phyloP scores from a whole-genome alignment of 1,140 invertebrate genomes.

The Drosophila bipectinata region DNA sequence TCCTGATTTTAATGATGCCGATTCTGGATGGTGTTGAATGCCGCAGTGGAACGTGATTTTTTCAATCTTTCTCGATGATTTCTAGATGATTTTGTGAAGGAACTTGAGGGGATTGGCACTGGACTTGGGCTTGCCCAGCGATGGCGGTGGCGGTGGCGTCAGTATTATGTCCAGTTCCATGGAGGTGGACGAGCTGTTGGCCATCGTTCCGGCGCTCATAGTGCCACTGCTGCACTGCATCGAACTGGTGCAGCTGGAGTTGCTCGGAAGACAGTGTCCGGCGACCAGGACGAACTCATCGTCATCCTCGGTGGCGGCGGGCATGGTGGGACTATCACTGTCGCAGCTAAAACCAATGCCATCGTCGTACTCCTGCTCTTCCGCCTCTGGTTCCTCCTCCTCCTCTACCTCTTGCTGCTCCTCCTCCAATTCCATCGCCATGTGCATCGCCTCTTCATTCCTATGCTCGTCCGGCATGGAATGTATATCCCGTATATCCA shows the following conservation, averaged over 20 bases:
- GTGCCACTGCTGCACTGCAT: slow-evolving; percentile 58
- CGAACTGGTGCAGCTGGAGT: slow-evolving; percentile 59
- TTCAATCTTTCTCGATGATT: slow-evolving; percentile 47
- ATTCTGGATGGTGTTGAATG: not conserved
- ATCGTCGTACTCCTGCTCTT: slow-evolving; percentile 57
- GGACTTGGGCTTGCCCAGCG: slow-evolving; percentile 38
- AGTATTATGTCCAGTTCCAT: slow-evolving; percentile 59
- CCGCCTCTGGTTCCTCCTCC: slow-evolving; percentile 4
- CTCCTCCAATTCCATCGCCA: not conserved
- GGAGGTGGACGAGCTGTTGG: slow-evolving; percentile 44
- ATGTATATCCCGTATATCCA: slow-evolving; percentile 7
- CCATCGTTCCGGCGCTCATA: slow-evolving; percentile 3
- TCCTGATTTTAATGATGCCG: slow-evolving; percentile 38
- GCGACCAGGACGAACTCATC: slow-evolving; percentile 56
- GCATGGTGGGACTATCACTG: slow-evolving; percentile 61
- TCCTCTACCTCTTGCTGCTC: not conserved
- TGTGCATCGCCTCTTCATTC: not conserved
- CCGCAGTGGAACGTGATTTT: slow-evolving; percentile 30
- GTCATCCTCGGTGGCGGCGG: slow-evolving; percentile 26
- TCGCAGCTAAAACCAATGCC: slow-evolving; percentile 76
- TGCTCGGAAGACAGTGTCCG: slow-evolving; percentile 33
- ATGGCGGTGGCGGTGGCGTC: slow-evolving; percentile 58
- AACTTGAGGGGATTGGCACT: slow-evolving; percentile 50
- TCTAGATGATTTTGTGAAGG: slow-evolving; percentile 68
- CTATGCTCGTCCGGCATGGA: not conserved